Evolutionary conservation across 1,140 invertebrate genomes (phyloP), one percentile per base, ranked within the genome.

Genomic region (Temnothorax nylanderi): DNA sequence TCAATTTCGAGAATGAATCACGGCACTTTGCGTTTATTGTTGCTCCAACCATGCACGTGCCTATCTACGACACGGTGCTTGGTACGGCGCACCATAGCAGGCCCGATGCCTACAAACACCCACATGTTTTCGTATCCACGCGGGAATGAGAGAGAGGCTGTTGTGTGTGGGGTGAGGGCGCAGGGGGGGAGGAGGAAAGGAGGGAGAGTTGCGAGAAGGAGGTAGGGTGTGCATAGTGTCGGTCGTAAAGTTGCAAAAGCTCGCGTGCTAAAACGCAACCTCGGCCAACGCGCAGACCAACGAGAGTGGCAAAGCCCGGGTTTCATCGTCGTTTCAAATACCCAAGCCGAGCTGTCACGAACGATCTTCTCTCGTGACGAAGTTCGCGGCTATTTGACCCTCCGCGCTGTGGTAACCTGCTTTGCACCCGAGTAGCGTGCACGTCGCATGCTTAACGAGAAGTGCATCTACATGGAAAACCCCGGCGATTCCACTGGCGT

Each of bases 161-260:
- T 4, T 47, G 51, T 34, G 13, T 7, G 26, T 3, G 7, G 67
- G 58, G 64, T 4, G 37, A 3, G 26, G 26, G 26, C 26, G n/a
- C 3, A 34, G n/a, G 5, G 21, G 21, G 16, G 7, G 7, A 0
- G 44, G 47, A 34, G 2, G 47, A 44, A 3, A n/a, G n/a, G 11
- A 18, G n/a, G 75, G 26, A n/a, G 32, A 58, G 41, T 32, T 26
- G 54, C 41, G 85, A 49, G 78, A 87, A 49, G 32, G 51, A 76
- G 60, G 49, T 21, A 54, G 86, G 85, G 86, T 76, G 75, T 58
- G 72, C 71, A 69, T 64, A 86, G 71, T 78, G 86, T 77, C 81
- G 71, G 62, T 86, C 81, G 78, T 86, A 88, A 87, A 87, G 86
- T 88, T 85, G 80, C 78, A 74, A 87, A 87, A 87, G 86, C 81